A percentile compares a stretch with the other conserved stretches of the same genome.
phyloP scores from a whole-genome alignment of 2,888 invertebrate genomes.

The Nemotelus pantherinus region DNA sequence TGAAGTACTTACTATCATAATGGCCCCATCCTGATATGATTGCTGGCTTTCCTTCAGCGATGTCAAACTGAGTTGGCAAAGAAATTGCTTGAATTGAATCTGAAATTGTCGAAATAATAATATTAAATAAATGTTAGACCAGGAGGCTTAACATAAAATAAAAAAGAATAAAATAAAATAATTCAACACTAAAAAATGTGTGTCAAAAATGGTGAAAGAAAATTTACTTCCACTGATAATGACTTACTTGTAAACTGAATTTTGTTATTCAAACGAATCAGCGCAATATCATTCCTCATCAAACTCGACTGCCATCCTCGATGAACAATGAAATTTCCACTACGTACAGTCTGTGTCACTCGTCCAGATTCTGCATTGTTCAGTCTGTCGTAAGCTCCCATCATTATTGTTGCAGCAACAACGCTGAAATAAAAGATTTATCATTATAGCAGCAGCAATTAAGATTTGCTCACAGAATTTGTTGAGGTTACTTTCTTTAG shows the following conservation, averaged over 20 bases:
- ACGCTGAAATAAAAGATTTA: conserved; percentile 1
- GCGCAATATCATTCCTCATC: conserved; percentile 21
- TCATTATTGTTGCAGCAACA: background rate
- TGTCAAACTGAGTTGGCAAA: conserved; percentile 1
- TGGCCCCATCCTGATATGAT: conserved; percentile 26
- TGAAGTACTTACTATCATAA: conserved; percentile 9
- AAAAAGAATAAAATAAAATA: background rate
- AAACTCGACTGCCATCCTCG: background rate
- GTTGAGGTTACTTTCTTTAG: too few species aligned
- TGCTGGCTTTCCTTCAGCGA: background rate
- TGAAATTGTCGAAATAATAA: background rate
- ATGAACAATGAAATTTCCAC: conserved; percentile 20
- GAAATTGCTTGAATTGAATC: background rate
- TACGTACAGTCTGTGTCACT: background rate
- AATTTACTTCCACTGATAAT: background rate
- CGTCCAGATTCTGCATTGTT: background rate
- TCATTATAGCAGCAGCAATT: background rate
- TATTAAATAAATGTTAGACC: too few species aligned
- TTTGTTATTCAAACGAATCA: background rate
- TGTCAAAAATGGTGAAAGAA: background rate
- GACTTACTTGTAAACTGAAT: conserved; percentile 12
- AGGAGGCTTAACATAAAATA: too few species aligned
- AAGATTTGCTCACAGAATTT: too few species aligned
- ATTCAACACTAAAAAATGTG: background rate
- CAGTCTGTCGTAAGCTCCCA: conserved; percentile 12